Percentiles rank a stretch among this genome's conserved stretches.
Evolutionary conservation across 2,888 invertebrate species (phyloP).

Genomic region (Chouioia cunea): DNA sequence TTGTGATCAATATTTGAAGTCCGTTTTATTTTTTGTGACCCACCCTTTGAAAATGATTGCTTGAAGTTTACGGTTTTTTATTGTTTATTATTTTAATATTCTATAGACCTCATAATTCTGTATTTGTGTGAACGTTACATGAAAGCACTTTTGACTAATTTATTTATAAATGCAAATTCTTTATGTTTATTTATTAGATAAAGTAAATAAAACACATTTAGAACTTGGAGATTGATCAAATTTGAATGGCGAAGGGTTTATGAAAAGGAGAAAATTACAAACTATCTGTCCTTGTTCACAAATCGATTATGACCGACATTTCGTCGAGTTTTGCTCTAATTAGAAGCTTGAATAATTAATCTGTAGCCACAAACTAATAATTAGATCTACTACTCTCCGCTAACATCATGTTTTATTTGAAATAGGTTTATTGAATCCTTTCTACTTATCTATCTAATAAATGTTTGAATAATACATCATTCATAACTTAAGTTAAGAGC

Average conservation of each 20-base stretch:
- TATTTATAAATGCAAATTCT: too few species aligned
- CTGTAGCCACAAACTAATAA: conserved; percentile 54
- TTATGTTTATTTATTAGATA: too few species aligned
- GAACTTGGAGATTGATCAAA: conserved; percentile 1
- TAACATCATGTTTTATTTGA: conserved; percentile 54
- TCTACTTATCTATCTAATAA: conserved; percentile 13
- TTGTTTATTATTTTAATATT: too few species aligned
- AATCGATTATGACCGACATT: conserved; percentile 45
- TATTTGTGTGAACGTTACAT: too few species aligned
- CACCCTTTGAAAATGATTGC: too few species aligned
- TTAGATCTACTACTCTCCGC: conserved; percentile 55
- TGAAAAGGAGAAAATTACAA: conserved; percentile 36
- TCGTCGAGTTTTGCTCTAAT: conserved; percentile 50
- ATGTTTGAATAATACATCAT: not conserved
- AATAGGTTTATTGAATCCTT: conserved; percentile 30
- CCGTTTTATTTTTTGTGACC: too few species aligned
- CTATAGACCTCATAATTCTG: too few species aligned
- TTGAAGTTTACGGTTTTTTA: too few species aligned
- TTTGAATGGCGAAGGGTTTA: conserved; percentile 18
- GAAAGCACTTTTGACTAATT: too few species aligned
- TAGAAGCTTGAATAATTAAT: conserved; percentile 59
- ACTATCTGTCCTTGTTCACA: conserved; percentile 21
- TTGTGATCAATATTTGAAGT: too few species aligned
- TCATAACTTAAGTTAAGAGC: too few species aligned
- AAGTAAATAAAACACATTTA: too few species aligned